These are phyloP conservation scores for Mythimna loreyi DNA, from an alignment of 2,888 invertebrate genomes.

Conservation along the genomic window DNA sequence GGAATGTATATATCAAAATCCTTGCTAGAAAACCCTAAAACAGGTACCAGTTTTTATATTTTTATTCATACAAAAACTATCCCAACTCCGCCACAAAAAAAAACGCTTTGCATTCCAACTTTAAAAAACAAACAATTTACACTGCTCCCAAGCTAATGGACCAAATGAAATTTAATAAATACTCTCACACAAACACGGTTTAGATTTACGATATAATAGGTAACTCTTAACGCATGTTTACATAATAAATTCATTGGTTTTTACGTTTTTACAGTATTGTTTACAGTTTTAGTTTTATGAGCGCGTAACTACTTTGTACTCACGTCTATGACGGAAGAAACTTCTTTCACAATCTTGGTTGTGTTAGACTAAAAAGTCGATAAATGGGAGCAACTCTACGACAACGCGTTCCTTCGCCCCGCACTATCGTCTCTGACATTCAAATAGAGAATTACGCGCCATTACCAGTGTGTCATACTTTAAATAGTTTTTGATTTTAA, in stretches of 20 bases:
- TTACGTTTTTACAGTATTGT: conserved; percentile 47
- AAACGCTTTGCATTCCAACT: not conserved
- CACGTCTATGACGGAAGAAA: conserved; percentile 1
- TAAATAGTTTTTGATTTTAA: too few relatives aligned
- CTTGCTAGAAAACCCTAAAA: not conserved
- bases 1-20: not conserved
- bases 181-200: conserved; percentile 15
- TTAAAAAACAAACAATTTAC: conserved; percentile 20
- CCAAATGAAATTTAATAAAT: conserved; percentile 59
- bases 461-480: too few relatives aligned
- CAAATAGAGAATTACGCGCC: too few relatives aligned
- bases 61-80: not conserved
- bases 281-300: conserved; percentile 47
- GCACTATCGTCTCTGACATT: too few relatives aligned
- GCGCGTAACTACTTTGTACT: conserved; percentile 31
- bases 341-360: not conserved
- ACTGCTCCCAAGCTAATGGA: conserved; percentile 27
- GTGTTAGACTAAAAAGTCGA: too few relatives aligned
- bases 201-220: conserved; percentile 54
- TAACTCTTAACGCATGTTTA: conserved; percentile 54
- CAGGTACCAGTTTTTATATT: too few relatives aligned
- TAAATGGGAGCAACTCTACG: too few relatives aligned
- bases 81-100: not conserved
- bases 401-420: too few relatives aligned
- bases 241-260: conserved; percentile 54